Conservation (phyloP, 37 sponge, comb jelly and placozoan species). For the Lycopodina hypogea region DNA sequence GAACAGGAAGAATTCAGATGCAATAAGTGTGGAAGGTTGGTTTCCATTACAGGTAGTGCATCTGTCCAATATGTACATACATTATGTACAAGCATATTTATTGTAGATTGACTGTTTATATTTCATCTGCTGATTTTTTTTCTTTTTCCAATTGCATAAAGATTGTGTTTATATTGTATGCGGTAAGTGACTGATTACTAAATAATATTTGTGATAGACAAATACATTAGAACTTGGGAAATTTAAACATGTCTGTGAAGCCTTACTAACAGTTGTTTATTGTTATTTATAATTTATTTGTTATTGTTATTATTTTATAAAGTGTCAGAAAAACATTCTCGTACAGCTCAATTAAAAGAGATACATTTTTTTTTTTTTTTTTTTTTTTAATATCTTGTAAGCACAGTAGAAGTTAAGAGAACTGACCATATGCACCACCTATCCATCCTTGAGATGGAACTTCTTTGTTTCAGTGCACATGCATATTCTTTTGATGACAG, state of each 20-base stretch:
- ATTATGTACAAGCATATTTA: not conserved
- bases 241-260: not conserved
- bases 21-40: conserved; percentile 76
- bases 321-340: too few species aligned
- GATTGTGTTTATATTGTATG: not conserved
- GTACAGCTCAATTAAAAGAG: too few species aligned
- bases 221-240: not conserved
- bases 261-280: not conserved
- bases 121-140: not conserved
- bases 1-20: conserved; percentile 72
- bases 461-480: too few species aligned
- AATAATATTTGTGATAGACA: not conserved
- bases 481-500: too few species aligned
- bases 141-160: not conserved
- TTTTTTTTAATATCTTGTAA: too few species aligned
- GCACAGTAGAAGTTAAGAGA: too few species aligned
- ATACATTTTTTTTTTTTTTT: too few species aligned
- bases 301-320: not conserved
- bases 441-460: too few species aligned
- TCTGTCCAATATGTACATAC: too few species aligned
- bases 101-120: not conserved
- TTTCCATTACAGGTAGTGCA: not conserved
- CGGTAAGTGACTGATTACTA: not conserved
- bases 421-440: too few species aligned
- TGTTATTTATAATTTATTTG: not conserved